Evolutionary conservation across 2,888 invertebrate genomes (phyloP), one percentile per base, ranked within the genome.

Genomic region (Calliopum simillimum): DNA sequence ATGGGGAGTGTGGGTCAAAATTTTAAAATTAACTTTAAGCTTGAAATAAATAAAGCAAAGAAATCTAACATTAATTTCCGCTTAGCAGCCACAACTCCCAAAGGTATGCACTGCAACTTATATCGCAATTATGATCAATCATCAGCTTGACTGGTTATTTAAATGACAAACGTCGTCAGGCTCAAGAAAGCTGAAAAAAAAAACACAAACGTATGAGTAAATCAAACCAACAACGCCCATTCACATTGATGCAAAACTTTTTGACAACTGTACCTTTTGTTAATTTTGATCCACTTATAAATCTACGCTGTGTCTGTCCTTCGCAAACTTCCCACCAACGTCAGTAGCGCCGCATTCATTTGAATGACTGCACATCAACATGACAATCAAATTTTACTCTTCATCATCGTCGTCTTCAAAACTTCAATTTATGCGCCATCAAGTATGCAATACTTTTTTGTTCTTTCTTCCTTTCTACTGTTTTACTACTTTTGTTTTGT

Each of bases 391-490:
- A 70, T 61, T 47, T 67, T 19, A 33, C 56, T 46, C 59, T 49
- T 5, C 16, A 16, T 53, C 61, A 4, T 12, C 43, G 44, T 43
- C 46, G 13, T 44, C 19, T 49, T 19, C 51, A 19, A 55, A 44
- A 53, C 44, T 68, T 59, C 61, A 68, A 46, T 73, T 46, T 71
- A 49, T 68, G 68, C 65, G 73, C 73, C 73, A 64, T 64, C 46
- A 67, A 73, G 69, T 73, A 73, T 69, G 71, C 73, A 67, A 69
- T 55, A 65, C 14, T 58, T 58, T 66, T 47, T 68, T 46, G 43
- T 68, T 64, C 23, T 49, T 49, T 65, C 44, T 41, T 59, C 46
- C 33, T 56, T 65, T 65, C 56, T 51, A 46, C 65, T 44, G 43
- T 58, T 69, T 69, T 69, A 51, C 51, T 21, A 3, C n/a, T 33